Evolutionary conservation across 2,113 vertebrate genomes (phyloP), one percentile per base, ranked within the genome.

Genomic region (Tragelaphus strepsiceros): DNA sequence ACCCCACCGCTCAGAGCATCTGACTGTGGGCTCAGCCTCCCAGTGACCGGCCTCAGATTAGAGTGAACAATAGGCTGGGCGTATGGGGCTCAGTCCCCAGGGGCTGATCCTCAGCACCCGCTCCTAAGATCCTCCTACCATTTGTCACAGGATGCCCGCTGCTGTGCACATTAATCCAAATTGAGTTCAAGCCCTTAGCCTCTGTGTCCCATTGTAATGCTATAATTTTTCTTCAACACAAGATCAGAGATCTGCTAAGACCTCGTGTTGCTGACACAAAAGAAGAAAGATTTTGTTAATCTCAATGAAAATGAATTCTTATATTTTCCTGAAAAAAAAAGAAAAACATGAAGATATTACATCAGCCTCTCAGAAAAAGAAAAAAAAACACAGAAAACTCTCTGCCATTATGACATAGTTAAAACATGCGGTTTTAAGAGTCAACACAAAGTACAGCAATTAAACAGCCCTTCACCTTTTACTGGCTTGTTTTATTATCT

Each of bases 221-320:
- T 86, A 4, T 93, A 97, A 98, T 97, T 98, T 93, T 98, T 97
- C 98, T 98, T 98, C 98, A 97, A 97, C 3, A 0, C 24, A 13
- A 87, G 98, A 98, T 98, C 98, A 98, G 98, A 97, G 94, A 97
- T 97, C 97, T 95, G 97, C 61, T 95, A 96, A 98, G 98, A 97
- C 97, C 97, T 98, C 89, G 14, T 90, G 96, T 97, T 97, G 96
- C 97, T 94, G 96, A 51, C 97, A 98, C 97, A 86, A 98, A 98
- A 98, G 98, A 96, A 98, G 98, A 98, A 92, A 98, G 98, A 98
- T 98, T 98, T 98, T 94, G 67, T 43, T 98, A 99, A 99, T 98
- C 98, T 97, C 97, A 88, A 92, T 82, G 96, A 98, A 99, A 99
- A 98, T 88, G 64, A 98, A 98, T 97, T 91, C 96, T 58, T 97